Evolutionary conservation across 2,888 invertebrate genomes (phyloP).

Genomic region (Thereva nobilitata): DNA sequence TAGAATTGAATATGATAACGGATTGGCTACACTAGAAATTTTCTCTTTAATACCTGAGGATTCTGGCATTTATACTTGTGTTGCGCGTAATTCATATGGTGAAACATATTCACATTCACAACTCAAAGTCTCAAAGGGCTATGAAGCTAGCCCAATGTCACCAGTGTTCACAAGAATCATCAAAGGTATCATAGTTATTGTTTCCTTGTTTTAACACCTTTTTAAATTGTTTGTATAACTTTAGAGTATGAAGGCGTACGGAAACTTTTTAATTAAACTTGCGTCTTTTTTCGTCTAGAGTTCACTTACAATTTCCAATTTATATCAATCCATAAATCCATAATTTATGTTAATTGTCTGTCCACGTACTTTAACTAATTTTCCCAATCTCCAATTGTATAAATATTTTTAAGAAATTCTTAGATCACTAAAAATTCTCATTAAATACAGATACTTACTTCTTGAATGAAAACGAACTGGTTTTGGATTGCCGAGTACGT

Average conservation of each 20-base stretch:
- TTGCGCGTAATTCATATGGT: slow-evolving; percentile 76
- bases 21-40: slow-evolving; percentile 76
- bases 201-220: too few species aligned
- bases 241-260: too few species aligned
- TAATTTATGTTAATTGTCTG: too few species aligned
- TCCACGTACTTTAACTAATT: too few species aligned
- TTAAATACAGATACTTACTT: slow-evolving; percentile 70
- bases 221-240: too few species aligned
- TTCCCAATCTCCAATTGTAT: not conserved
- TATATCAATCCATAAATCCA: too few species aligned
- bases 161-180: slow-evolving; percentile 76
- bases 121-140: slow-evolving; percentile 74
- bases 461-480: slow-evolving; percentile 71
- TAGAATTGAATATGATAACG: slow-evolving; percentile 64
- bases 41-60: slow-evolving; percentile 69
- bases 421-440: not conserved
- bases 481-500: slow-evolving; percentile 77
- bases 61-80: slow-evolving; percentile 79
- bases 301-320: not conserved
- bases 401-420: not conserved
- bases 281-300: too few species aligned
- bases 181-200: slow-evolving; percentile 62
- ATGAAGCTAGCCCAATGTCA: slow-evolving; percentile 69
- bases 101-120: slow-evolving; percentile 71
- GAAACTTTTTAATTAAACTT: too few species aligned